These are phyloP conservation scores for Operophtera brumata DNA, from an alignment of 2,888 invertebrate species.

Conservation along the genomic window DNA sequence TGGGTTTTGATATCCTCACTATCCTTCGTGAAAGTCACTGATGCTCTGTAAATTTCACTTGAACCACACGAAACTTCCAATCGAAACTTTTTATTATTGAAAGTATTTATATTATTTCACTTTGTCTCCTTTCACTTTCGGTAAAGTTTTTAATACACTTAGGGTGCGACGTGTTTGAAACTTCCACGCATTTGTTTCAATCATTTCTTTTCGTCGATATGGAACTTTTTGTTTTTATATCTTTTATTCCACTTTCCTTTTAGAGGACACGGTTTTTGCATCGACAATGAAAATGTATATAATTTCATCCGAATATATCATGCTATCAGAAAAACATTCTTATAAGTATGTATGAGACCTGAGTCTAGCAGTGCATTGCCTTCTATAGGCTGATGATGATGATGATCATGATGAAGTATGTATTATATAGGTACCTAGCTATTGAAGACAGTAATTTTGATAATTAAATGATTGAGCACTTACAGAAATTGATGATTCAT, in stretches of 20 bases:
- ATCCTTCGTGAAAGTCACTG: too few species aligned
- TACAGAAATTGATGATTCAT: slow-evolving; percentile 23
- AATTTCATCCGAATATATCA: slow-evolving; percentile 11
- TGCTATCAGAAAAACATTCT: background rate
- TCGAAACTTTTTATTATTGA: slow-evolving; percentile 76
- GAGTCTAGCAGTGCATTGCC: too few species aligned
- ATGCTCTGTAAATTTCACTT: background rate
- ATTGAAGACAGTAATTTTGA: too few species aligned
- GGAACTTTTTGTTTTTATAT: slow-evolving; percentile 53
- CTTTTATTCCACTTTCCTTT: slow-evolving; percentile 51
- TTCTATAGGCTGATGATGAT: too few species aligned
- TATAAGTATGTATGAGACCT: too few species aligned
- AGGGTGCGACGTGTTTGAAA: slow-evolving; percentile 61
- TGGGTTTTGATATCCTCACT: too few species aligned
- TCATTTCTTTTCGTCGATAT: slow-evolving; percentile 64
- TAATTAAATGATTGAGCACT: slow-evolving; percentile 5
- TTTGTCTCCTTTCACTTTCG: slow-evolving; percentile 69
- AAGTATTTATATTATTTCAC: slow-evolving; percentile 78
- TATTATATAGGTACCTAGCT: too few species aligned
- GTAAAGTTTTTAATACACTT: slow-evolving; percentile 78
- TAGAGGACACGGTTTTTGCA: slow-evolving; percentile 39
- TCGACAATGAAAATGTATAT: slow-evolving; percentile 20
- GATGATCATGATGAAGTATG: too few species aligned
- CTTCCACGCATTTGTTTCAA: slow-evolving; percentile 69
- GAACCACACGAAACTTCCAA: slow-evolving; percentile 42